Conservation (phyloP, 2,797 vertebrate genomes). For the Alca torda region DNA sequence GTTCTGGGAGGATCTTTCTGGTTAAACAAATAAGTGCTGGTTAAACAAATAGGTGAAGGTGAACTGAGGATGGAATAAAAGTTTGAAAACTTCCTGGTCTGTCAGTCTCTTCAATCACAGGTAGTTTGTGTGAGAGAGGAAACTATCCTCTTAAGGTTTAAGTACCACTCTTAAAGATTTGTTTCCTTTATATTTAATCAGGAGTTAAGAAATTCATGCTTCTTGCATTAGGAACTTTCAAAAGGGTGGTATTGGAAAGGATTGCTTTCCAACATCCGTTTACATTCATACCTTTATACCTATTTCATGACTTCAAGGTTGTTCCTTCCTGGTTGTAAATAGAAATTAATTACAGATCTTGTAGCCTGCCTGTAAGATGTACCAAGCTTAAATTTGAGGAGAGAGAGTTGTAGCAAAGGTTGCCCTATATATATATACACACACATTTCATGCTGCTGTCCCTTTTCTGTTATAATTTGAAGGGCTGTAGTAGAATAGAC, state of each 20-base stretch:
- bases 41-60: background rate
- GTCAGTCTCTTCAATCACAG: background rate
- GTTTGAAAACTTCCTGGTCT: background rate
- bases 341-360: background rate
- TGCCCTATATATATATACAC: background rate
- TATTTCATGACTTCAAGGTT: background rate
- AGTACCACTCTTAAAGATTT: background rate
- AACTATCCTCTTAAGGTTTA: background rate
- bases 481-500: background rate
- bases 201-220: background rate
- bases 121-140: background rate
- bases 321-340: background rate
- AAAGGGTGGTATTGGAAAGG: background rate
- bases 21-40: background rate
- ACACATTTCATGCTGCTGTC: background rate
- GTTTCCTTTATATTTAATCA: constrained; percentile 32
- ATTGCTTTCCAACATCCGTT: background rate
- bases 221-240: background rate
- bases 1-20: background rate
- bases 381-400: background rate
- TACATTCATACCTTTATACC: background rate
- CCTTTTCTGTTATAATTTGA: background rate
- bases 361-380: background rate
- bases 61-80: background rate
- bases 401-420: background rate